Evolutionary conservation across 2,888 invertebrate species (phyloP).

Genomic region (Rotaria socialis): DNA sequence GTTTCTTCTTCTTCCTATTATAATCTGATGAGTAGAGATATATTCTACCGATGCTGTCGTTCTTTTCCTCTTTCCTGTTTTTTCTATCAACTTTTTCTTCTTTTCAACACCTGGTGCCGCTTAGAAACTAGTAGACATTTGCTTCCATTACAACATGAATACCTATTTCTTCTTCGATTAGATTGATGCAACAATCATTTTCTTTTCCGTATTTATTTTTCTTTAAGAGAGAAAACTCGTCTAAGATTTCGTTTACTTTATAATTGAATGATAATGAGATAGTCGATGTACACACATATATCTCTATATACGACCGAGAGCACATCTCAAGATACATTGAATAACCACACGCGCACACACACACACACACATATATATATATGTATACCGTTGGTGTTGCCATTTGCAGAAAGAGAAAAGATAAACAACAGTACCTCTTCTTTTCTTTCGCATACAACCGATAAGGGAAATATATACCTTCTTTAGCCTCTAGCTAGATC

Average conservation of each 20-base stretch:
- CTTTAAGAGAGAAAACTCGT: conserved; percentile 32
- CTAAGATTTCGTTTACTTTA: conserved; percentile 34
- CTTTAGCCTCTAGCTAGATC: not conserved
- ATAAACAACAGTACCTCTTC: conserved; percentile 11
- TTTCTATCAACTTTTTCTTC: conserved; percentile 4
- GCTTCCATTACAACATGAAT: not conserved
- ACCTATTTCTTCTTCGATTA: not conserved
- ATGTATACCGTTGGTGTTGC: not conserved
- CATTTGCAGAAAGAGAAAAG: conserved; percentile 23
- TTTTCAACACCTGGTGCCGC: conserved; percentile 19
- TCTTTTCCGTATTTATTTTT: not conserved
- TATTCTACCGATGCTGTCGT: not conserved
- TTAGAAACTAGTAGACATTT: not conserved
- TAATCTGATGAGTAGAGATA: conserved; percentile 15
- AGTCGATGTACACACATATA: not conserved
- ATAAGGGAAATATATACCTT: conserved; percentile 7
- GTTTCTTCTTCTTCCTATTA: not conserved
- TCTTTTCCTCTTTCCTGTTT: conserved; percentile 2
- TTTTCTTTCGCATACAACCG: not conserved
- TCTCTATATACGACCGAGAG: not conserved
- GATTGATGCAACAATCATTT: conserved; percentile 5
- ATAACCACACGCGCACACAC: not conserved
- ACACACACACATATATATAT: too few species aligned
- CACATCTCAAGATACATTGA: not conserved
- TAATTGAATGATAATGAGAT: conserved; percentile 35